Percentiles rank a stretch among this genome's conserved stretches.
Evolutionary conservation across 2,888 invertebrate species (phyloP).

Genomic region (Tubulanus polymorphus): DNA sequence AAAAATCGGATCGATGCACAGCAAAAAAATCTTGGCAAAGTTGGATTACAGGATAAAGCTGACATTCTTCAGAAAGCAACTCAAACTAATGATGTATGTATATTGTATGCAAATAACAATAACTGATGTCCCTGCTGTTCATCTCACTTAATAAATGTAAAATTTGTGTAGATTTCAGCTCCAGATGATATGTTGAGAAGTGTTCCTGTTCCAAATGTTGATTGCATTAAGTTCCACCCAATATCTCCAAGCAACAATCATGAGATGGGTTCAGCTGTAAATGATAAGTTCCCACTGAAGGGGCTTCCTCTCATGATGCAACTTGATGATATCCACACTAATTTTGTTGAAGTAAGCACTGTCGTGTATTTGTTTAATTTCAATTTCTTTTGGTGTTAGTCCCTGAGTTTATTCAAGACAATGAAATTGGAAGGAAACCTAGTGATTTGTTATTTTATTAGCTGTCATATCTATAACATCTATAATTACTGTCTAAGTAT

Average conservation of each 20-base stretch:
- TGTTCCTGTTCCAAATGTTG: constrained; percentile 72
- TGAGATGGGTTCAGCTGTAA: constrained; percentile 17
- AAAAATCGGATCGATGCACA: constrained; percentile 68
- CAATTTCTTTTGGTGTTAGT: too few species aligned
- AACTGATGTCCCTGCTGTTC: not conserved
- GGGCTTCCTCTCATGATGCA: constrained; percentile 72
- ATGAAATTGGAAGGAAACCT: too few species aligned
- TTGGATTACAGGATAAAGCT: constrained; percentile 66
- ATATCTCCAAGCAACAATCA: constrained; percentile 36
- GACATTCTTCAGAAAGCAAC: constrained; percentile 66
- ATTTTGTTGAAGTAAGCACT: constrained; percentile 74
- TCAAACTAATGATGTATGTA: constrained; percentile 67
- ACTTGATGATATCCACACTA: constrained; percentile 74
- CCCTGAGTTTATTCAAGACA: constrained; percentile 28
- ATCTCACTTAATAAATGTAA: not conserved
- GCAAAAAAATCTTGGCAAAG: constrained; percentile 62
- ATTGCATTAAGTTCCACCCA: constrained; percentile 64
- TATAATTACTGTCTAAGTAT: too few species aligned
- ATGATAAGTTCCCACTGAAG: constrained; percentile 36
- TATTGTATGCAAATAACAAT: not conserved
- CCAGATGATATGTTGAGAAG: constrained; percentile 68
- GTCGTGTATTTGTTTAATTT: constrained; percentile 8
- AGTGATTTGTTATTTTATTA: too few species aligned
- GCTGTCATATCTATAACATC: too few species aligned
- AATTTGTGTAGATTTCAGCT: constrained; percentile 61